A percentile compares a stretch with the other conserved stretches of the same genome.
Evolutionary conservation across 2,113 vertebrate species (phyloP).

Genomic region (Coreoperca whiteheadi): DNA sequence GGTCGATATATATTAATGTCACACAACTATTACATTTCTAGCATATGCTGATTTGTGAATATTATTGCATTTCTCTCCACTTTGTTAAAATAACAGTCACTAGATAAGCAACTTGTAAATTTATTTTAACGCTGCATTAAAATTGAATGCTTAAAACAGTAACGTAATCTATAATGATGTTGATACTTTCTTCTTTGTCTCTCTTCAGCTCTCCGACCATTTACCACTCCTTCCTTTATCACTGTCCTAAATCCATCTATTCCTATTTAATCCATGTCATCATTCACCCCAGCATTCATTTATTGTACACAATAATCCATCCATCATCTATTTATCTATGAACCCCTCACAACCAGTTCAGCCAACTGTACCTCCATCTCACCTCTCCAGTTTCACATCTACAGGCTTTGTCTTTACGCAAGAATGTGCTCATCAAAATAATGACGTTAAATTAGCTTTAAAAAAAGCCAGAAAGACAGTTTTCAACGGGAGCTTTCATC

Average conservation of each 20-base stretch:
- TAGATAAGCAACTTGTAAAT: neutral
- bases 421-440: conserved; percentile 54
- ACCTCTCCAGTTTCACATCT: conserved; percentile 15
- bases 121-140: neutral
- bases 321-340: conserved; percentile 10
- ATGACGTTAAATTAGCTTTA: conserved; percentile 67
- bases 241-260: neutral
- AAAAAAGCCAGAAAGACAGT: conserved; percentile 67
- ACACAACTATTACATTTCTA: neutral
- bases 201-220: neutral
- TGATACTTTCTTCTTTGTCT: neutral
- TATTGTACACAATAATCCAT: conserved; percentile 2
- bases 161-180: too few relatives aligned
- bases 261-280: conserved; percentile 12
- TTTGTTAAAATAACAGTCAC: neutral
- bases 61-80: neutral
- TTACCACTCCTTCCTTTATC: neutral
- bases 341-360: conserved; percentile 28
- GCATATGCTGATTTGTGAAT: neutral
- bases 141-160: neutral
- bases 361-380: conserved; percentile 10
- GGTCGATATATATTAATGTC: neutral
- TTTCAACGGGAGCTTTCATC: conserved; percentile 74
- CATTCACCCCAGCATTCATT: conserved; percentile 17
- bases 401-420: conserved; percentile 46